These are phyloP conservation scores for Eupithecia vulgata DNA, from an alignment of 2,888 invertebrate species.

Conservation along the genomic window DNA sequence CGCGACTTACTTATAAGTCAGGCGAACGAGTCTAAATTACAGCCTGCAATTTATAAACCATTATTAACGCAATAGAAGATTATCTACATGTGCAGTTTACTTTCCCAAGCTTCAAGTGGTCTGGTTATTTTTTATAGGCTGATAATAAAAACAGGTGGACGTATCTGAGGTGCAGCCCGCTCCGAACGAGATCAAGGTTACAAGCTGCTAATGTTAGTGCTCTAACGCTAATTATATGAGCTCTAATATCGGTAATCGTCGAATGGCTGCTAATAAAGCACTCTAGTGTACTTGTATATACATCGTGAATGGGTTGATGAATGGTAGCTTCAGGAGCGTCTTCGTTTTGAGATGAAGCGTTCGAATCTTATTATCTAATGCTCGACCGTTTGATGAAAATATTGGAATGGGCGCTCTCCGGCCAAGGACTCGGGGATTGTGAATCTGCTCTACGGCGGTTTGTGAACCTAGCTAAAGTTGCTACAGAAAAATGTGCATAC, in stretches of 20 bases:
- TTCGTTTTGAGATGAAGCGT: constrained; percentile 29
- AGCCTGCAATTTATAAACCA: constrained; percentile 36
- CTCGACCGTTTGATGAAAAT: constrained; percentile 49
- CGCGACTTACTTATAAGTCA: not conserved
- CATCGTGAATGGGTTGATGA: constrained; percentile 19
- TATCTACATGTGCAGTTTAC: constrained; percentile 36
- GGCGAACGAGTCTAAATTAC: constrained; percentile 47
- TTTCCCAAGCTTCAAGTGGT: constrained; percentile 51
- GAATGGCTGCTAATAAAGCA: constrained; percentile 38
- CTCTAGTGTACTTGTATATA: not conserved
- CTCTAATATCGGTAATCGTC: constrained; percentile 58
- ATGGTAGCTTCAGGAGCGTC: constrained; percentile 32
- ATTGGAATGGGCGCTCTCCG: constrained; percentile 64
- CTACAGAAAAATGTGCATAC: constrained; percentile 54
- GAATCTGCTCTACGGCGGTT: constrained; percentile 56
- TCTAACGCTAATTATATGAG: constrained; percentile 66
- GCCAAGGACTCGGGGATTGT: constrained; percentile 71
- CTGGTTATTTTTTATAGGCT: constrained; percentile 45
- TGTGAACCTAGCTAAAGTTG: constrained; percentile 42
- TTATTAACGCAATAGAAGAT: constrained; percentile 41
- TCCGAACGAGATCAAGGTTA: constrained; percentile 75
- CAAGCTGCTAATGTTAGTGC: constrained; percentile 66
- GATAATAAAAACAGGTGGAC: constrained; percentile 60
- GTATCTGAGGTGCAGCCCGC: constrained; percentile 52
- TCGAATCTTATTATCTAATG: constrained; percentile 15